phyloP scores from a whole-genome alignment of 2,888 invertebrate genomes.

The Drosophila cognata region DNA sequence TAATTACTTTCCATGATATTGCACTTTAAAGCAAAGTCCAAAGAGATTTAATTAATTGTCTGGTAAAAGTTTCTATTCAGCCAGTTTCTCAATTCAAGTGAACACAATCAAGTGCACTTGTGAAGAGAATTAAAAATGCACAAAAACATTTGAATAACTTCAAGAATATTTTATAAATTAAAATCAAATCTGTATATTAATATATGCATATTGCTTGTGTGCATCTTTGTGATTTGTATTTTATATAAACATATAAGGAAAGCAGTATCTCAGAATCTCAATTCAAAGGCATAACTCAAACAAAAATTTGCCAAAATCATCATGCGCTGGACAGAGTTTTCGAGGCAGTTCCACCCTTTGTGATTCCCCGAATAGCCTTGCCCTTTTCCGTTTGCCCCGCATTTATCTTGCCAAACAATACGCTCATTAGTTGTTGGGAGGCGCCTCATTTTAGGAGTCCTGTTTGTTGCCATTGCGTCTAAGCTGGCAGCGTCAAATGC shows the following conservation, averaged over 20 bases:
- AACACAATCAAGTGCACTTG: slow-evolving; percentile 48
- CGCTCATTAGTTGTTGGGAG: slow-evolving; percentile 69
- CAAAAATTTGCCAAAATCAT: slow-evolving; percentile 21
- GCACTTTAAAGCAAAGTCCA: slow-evolving; percentile 27
- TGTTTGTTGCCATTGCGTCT: slow-evolving; percentile 16
- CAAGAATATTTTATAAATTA: not conserved
- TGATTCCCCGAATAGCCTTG: slow-evolving; percentile 43
- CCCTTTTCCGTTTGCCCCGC: slow-evolving; percentile 29
- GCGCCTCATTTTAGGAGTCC: slow-evolving; percentile 34
- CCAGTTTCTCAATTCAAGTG: slow-evolving; percentile 36
- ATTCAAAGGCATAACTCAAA: slow-evolving; percentile 3
- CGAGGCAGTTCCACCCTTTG: slow-evolving; percentile 48
- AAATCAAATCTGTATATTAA: not conserved
- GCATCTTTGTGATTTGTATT: not conserved
- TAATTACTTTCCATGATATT: slow-evolving; percentile 65
- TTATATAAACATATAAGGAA: not conserved
- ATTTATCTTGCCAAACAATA: slow-evolving; percentile 72
- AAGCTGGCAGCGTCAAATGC: slow-evolving; percentile 22
- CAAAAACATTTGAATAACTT: not conserved
- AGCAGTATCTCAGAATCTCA: not conserved
- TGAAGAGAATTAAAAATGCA: not conserved
- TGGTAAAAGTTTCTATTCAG: slow-evolving; percentile 39
- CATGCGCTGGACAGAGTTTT: slow-evolving; percentile 27
- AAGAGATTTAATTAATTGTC: slow-evolving; percentile 2
- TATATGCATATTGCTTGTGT: not conserved